Base-by-base conservation (phyloP, 37 sponge, comb jelly and placozoan genomes). In the Ephydatia muelleri region DNA sequence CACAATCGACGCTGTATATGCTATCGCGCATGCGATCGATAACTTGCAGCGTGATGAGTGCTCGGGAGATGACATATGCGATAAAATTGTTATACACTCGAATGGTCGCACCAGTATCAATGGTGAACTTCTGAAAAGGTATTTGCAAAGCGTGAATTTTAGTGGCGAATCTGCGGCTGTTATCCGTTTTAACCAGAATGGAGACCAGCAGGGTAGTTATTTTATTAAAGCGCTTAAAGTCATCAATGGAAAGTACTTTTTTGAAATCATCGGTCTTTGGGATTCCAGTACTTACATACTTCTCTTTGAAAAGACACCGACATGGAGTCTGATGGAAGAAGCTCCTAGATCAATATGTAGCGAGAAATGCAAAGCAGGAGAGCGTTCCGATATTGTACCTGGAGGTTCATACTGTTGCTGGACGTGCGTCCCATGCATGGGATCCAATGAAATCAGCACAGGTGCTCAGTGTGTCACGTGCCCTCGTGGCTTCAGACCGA, bases 181-280 rank as follows among this genome's bases (percentile, higher is more conserved):
- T 21, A 57, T 93, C 5, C 0, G 2, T 12, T 91, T 94, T 91
- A 91, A 91, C 47, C 47, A 65, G 1, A 86, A 47, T 73, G 91
- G 87, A 33, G 86, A 88, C 72, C 67, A 37, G 23, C 47, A 75
- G 16, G 84, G 78, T 8, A 48, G 76, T 1, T 92, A 80, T 73
- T 9, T 37, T 3, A 73, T 92, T 23, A 68, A 49, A 14, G 84
- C 84, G 40, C 70, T 92, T 0, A 66, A 88, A 39, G 0, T 8
- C 16, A 25, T 64, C n/a, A 77, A 81, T 3, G 87, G 91, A 49
- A 5, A 22, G 13, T 86, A 82, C 87, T 40, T 76, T n/a, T n/a
- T n/a, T n/a, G n/a, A n/a, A n/a, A n/a, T n/a, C n/a, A n/a, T n/a
- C n/a, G n/a, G n/a, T n/a, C 22, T 30, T 16, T 29, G 2, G 5